phyloP scores from a whole-genome alignment of 2,113 vertebrate species.

The Chaetodon trifascialis region DNA sequence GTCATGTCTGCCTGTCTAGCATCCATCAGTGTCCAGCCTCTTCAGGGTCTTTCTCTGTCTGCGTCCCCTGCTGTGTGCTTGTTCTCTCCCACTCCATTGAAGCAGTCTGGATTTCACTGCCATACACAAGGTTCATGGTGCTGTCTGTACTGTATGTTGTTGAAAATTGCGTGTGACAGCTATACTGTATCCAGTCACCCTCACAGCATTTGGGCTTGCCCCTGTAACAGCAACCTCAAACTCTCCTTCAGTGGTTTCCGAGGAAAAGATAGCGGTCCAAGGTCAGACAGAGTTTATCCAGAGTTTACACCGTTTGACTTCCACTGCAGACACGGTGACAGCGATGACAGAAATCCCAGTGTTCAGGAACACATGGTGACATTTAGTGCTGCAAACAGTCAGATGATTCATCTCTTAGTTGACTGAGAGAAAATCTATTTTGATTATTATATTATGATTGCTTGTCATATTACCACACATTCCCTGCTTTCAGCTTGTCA shows the following conservation, averaged over 20 bases:
- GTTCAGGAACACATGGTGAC: background rate
- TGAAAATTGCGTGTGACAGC: slow-evolving; percentile 17
- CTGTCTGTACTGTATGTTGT: background rate
- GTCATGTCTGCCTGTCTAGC: background rate
- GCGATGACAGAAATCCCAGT: background rate
- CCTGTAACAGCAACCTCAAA: background rate
- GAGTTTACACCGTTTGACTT: background rate
- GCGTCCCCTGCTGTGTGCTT: background rate
- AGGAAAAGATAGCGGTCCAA: background rate
- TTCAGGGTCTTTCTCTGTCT: background rate
- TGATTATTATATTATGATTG: no score
- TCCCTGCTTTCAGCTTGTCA: background rate
- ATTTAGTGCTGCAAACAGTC: background rate
- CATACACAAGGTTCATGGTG: background rate
- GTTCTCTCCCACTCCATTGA: background rate
- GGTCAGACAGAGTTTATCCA: slow-evolving; percentile 7
- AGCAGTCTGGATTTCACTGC: background rate
- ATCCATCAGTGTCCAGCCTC: background rate
- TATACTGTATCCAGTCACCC: background rate
- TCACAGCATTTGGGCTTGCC: background rate
- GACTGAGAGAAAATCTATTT: background rate
- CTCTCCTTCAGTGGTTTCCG: slow-evolving; percentile 3
- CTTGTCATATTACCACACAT: background rate
- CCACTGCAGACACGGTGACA: background rate
- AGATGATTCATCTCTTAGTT: background rate